Evolutionary conservation across 2,797 vertebrate genomes (phyloP), one percentile per base, ranked within the genome.

Genomic region (Cuculus canorus): DNA sequence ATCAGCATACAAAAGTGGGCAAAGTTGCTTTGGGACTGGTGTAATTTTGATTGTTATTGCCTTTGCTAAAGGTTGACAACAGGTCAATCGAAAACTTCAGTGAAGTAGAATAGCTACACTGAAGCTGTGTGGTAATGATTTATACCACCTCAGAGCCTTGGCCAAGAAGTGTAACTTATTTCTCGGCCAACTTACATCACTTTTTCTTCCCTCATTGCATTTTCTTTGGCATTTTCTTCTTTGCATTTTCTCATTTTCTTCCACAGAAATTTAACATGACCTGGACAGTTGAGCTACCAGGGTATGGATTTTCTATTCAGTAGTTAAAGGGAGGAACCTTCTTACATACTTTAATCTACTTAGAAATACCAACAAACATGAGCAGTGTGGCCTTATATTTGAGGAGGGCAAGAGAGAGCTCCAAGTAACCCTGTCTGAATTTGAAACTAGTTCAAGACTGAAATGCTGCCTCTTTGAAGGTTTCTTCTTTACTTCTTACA

Each of bases 211-310:
- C 37, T 92, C 45, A 7, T 19, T 69, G 56, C 57, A 87, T 95
- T 94, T 96, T 48, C 69, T 89, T 88, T 95, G 84, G 71, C 71
- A 61, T 82, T 90, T 91, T 75, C 68, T 85, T 90, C 60, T 72
- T 68, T 71, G 47, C 68, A 52, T 93, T 89, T 77, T 47, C 47
- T 88, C 22, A 33, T 70, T 93, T 89, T 73, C 75, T 92, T 89
- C 59, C 66, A 59, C 35, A 52, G 72, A 89, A 85, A 84, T 82
- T 92, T 63, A 93, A 80, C 69, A 9, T 83, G 64, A 85, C 59
- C 76, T 27, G 22, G 64, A 83, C 41, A 33, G 41, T 5, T 90
- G 45, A 88, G 68, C 80, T 77, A 90, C 60, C 37, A 72, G 65
- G 17, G 47, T 71, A 85, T 4, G 11, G 68, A 66, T 70, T 95